Conservation (phyloP, 2,888 invertebrate genomes). For the Leptinotarsa haldemani region DNA sequence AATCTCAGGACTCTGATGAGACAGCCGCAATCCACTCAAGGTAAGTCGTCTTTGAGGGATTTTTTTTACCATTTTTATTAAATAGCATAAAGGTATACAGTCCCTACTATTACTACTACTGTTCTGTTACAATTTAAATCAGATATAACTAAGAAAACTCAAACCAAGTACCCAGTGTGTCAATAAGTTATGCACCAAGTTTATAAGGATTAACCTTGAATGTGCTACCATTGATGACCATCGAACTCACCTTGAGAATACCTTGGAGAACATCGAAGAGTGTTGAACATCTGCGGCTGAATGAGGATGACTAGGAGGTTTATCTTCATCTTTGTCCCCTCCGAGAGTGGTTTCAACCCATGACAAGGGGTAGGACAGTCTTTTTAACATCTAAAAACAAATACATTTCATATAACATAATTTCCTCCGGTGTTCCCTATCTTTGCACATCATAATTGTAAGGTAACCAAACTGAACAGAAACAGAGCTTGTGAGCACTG, state of each 20-base stretch:
- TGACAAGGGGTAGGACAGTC: conserved; percentile 89
- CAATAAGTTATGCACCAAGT: conserved; percentile 1
- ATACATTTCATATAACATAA: too few relatives aligned
- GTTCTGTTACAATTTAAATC: too few relatives aligned
- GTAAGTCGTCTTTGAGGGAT: too few relatives aligned
- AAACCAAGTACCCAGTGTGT: not conserved
- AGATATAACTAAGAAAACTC: not conserved
- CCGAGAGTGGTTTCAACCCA: conserved; percentile 94
- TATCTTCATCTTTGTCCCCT: conserved; percentile 73
- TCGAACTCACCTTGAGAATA: conserved; percentile 82
- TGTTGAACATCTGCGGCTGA: conserved; percentile 69
- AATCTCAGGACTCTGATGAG: too few relatives aligned
- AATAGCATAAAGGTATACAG: too few relatives aligned
- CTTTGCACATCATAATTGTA: not conserved
- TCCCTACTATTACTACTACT: too few relatives aligned
- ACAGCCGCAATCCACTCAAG: too few relatives aligned
- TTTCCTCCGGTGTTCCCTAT: too few relatives aligned
- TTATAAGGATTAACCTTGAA: not conserved
- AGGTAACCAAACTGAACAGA: not conserved
- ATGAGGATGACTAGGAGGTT: conserved; percentile 64
- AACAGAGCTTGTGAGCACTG: too few relatives aligned
- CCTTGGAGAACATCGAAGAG: conserved; percentile 88
- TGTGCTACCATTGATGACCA: not conserved
- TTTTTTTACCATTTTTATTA: too few relatives aligned
- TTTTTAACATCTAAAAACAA: conserved; percentile 83